phyloP scores from a whole-genome alignment of 2,797 vertebrate species.

The Sebastes itinus region DNA sequence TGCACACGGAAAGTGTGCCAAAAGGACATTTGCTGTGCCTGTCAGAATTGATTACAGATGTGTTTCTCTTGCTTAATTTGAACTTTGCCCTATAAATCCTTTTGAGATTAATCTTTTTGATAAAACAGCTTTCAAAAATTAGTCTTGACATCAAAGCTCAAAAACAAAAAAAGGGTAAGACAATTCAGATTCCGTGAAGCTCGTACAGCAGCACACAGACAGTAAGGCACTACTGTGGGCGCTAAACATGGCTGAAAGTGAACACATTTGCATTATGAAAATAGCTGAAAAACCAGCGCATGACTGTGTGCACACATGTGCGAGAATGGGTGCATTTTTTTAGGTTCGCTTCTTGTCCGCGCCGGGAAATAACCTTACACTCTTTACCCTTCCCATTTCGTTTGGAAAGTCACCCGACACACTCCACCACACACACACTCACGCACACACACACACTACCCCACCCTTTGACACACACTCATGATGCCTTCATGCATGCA shows the following conservation, averaged over 20 bases:
- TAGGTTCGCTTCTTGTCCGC: conserved; percentile 51
- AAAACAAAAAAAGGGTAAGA: not conserved
- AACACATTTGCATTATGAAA: conserved; percentile 56
- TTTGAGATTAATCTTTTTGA: conserved; percentile 29
- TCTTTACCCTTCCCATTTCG: conserved; percentile 67
- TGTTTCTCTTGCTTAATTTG: conserved; percentile 36
- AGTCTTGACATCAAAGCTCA: conserved; percentile 2
- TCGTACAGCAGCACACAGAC: not conserved
- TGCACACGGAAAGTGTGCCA: conserved; percentile 17
- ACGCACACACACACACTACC: conserved; percentile 18
- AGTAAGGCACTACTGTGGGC: conserved; percentile 7
- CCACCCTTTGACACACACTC: conserved; percentile 70
- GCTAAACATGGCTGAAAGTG: conserved; percentile 43
- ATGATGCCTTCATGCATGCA: conserved; percentile 72
- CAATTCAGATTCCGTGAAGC: not conserved
- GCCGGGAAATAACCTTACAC: conserved; percentile 73
- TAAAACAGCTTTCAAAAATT: conserved; percentile 17
- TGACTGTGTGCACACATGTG: conserved; percentile 28
- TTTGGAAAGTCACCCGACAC: conserved; percentile 72
- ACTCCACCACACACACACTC: conserved; percentile 28
- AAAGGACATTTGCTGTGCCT: conserved; percentile 37
- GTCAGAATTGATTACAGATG: conserved; percentile 40
- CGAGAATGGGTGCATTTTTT: conserved; percentile 40
- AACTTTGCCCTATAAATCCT: conserved; percentile 36
- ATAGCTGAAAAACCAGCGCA: conserved; percentile 46